Conservation (phyloP, 2,888 invertebrate genomes). For the Branchinecta sandiegonensis region DNA sequence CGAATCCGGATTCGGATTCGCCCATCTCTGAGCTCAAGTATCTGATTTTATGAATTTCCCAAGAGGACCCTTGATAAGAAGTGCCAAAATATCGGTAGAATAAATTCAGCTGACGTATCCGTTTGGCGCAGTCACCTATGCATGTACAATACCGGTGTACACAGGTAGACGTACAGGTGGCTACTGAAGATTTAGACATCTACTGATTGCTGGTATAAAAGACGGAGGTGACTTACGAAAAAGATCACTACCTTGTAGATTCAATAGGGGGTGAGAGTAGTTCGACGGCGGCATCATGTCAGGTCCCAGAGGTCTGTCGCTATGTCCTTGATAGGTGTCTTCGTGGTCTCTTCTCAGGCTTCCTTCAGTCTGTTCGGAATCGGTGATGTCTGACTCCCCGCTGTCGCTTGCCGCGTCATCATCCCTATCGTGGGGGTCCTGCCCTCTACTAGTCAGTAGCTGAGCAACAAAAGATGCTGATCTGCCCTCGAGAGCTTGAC, state of each 20-base stretch:
- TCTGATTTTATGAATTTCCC: too few species aligned
- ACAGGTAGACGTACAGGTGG: too few species aligned
- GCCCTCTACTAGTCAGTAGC: constrained; percentile 18
- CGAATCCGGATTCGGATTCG: too few species aligned
- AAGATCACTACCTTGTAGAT: constrained; percentile 19
- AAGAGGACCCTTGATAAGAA: too few species aligned
- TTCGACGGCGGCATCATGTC: constrained; percentile 21
- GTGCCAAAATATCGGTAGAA: too few species aligned
- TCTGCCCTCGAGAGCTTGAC: constrained; percentile 23
- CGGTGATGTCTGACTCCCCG: constrained; percentile 23
- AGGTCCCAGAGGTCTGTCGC: constrained; percentile 18
- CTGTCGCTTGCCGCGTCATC: constrained; percentile 24
- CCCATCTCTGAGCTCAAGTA: too few species aligned
- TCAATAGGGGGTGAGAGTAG: constrained; percentile 22
- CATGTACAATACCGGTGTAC: too few species aligned
- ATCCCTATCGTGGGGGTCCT: constrained; percentile 8
- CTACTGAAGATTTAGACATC: too few species aligned
- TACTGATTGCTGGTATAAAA: too few species aligned
- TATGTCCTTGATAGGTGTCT: constrained; percentile 15
- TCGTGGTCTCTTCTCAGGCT: constrained; percentile 19
- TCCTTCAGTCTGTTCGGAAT: constrained; percentile 12
- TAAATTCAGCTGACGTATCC: too few species aligned
- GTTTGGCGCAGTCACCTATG: too few species aligned
- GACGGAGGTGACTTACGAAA: too few species aligned
- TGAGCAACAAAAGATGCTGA: constrained; percentile 23